Evolutionary conservation across 1,140 invertebrate species (phyloP), one percentile per base, ranked within the genome.

Genomic region (Pseudomyrmex gracilis): DNA sequence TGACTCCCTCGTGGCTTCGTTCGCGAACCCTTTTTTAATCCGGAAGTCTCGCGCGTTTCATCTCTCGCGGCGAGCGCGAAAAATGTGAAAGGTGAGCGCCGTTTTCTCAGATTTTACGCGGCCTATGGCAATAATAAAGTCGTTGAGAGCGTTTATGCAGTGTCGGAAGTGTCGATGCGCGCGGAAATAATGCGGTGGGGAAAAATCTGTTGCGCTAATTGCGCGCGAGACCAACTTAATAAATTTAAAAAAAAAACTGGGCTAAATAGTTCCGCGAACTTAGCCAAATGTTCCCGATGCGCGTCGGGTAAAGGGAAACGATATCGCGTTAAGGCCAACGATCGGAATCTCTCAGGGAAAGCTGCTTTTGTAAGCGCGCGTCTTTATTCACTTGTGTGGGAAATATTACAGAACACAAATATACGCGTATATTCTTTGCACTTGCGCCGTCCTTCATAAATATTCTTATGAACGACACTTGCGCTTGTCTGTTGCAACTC

Each of bases 71-170:
- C 57, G 47, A 61, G 45, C 45, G 78, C n/a, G 70, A 73, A 74
- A 70, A 70, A 78, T 68, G 76, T 70, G 76, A 80, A 70, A 80
- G 76, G 76, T 49, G 53, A 78, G 76, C 64, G 34, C 13, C 13
- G 67, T 71, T 80, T 80, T 71, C 66, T 45, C 76, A 71, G 76
- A 80, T 80, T 49, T 80, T 49, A 58, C 51, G 22, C 43, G 5
- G 34, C 53, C n/a, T n/a, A n/a, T n/a, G 7, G 22, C 58, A 57
- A 43, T 66, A 70, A 78, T 47, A n/a, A n/a, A 22, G 76, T 15
- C 22, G 51, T 20, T n/a, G n/a, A n/a, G 12, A n/a, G 20, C 20
- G 47, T 64, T 53, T 77, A 45, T 5, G 51, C 74, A 20, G 60
- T 64, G 12, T 78, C 34, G 76, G 53, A 78, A 78, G 76, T 58